Evolutionary conservation across 2,113 vertebrate genomes (phyloP).

Genomic region (Recurvirostra avosetta): DNA sequence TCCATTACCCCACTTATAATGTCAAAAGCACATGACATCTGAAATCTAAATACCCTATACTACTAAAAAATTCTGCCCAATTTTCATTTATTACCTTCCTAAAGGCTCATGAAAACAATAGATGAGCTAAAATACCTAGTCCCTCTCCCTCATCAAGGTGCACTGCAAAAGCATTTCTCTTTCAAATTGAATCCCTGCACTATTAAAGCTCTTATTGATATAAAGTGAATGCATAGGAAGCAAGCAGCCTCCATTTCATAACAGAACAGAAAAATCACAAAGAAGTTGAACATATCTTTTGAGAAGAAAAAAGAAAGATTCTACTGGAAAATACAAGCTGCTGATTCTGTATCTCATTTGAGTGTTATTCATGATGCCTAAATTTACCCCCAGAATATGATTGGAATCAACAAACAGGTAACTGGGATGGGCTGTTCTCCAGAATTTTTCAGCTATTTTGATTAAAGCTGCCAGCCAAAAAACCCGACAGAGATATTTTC

Average conservation of each 20-base stretch:
- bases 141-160: not conserved
- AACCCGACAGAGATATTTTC: not conserved
- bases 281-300: conserved; percentile 10
- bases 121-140: not conserved
- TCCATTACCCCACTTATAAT: not conserved
- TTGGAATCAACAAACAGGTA: conserved; percentile 30
- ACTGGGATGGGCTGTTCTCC: not conserved
- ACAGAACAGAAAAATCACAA: not conserved
- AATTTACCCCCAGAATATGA: conserved; percentile 30
- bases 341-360: conserved; percentile 32
- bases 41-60: not conserved
- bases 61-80: not conserved
- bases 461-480: conserved; percentile 46
- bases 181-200: not conserved
- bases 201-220: not conserved
- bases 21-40: not conserved
- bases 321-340: conserved; percentile 41
- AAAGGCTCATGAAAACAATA: not conserved
- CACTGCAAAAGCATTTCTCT: not conserved
- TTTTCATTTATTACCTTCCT: not conserved
- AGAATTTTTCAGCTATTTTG: conserved; percentile 44
- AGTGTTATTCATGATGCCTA: conserved; percentile 42
- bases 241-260: conserved; percentile 21
- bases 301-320: conserved; percentile 41
- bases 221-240: not conserved